A percentile compares a stretch with the other conserved stretches of the same genome.
Evolutionary conservation across 2,113 vertebrate genomes (phyloP).

Genomic region (Clarias magur): DNA sequence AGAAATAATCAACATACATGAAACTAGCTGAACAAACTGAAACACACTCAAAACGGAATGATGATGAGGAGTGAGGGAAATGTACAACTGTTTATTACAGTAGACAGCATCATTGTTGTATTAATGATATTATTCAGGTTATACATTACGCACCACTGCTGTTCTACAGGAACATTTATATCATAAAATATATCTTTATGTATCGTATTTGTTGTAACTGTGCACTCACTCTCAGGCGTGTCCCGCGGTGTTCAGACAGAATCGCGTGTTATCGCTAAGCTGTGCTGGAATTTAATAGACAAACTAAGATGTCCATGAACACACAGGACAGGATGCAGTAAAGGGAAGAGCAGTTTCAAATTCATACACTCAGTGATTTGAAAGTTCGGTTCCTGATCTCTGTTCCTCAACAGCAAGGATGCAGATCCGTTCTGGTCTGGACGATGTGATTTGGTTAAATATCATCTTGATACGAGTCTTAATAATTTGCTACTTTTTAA

Average conservation of each 20-base stretch:
- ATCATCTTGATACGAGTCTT: not conserved
- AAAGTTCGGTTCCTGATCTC: constrained; percentile 13
- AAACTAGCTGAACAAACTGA: not conserved
- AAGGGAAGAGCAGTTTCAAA: not conserved
- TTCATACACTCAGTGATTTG: not conserved
- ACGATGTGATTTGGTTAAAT: not conserved
- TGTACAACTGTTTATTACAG: not conserved
- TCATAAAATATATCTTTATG: not conserved
- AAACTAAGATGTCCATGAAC: not conserved
- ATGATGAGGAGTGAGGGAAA: not conserved
- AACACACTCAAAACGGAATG: not conserved
- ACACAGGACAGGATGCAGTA: not conserved
- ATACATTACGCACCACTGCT: not conserved
- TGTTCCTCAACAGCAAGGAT: not conserved
- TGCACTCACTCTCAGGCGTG: not conserved
- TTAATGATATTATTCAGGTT: too few species aligned
- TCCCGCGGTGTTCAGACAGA: not conserved
- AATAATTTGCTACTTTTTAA: not conserved
- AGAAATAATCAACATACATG: not conserved
- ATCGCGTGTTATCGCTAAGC: not conserved
- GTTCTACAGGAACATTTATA: not conserved
- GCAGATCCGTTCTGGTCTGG: not conserved
- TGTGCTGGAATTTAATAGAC: not conserved
- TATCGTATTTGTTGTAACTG: not conserved
- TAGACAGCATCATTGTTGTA: too few species aligned